A percentile compares a stretch with the other conserved stretches of the same genome.
phyloP scores from a whole-genome alignment of 2,113 vertebrate species.

The Trichechus manatus region DNA sequence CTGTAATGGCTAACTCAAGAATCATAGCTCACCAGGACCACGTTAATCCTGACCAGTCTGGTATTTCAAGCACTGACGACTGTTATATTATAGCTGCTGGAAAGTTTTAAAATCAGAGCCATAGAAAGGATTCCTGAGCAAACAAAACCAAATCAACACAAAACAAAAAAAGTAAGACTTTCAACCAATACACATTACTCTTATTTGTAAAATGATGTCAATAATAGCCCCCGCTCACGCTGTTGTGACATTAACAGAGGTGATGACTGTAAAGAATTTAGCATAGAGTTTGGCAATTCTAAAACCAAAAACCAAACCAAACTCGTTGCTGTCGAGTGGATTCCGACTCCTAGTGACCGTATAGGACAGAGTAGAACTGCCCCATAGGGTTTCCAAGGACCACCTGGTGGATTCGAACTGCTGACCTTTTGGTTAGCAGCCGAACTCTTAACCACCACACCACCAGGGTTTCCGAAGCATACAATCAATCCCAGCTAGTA shows the following conservation, averaged over 20 bases:
- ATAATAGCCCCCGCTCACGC: neutral
- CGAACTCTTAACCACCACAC: too few relatives aligned
- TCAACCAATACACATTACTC: neutral
- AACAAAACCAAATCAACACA: constrained; percentile 30
- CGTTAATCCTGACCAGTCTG: neutral
- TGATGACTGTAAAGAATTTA: neutral
- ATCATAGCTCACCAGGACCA: neutral
- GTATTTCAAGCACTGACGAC: neutral
- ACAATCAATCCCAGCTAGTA: neutral
- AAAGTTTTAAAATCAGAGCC: neutral
- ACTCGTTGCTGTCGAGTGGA: too few relatives aligned
- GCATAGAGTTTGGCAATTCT: neutral
- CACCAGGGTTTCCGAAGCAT: neutral
- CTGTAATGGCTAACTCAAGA: neutral
- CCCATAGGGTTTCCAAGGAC: too few relatives aligned
- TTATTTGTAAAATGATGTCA: neutral
- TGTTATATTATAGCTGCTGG: neutral
- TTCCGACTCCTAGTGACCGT: too few relatives aligned
- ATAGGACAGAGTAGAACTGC: too few relatives aligned
- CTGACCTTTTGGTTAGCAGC: too few relatives aligned
- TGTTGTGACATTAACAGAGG: neutral
- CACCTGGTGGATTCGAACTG: too few relatives aligned
- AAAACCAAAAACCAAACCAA: too few relatives aligned
- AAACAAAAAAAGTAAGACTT: neutral
- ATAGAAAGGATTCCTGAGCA: neutral